Evolutionary conservation across 2,888 invertebrate genomes (phyloP), one percentile per base, ranked within the genome.

Genomic region (Heteromyza rotundicornis): DNA sequence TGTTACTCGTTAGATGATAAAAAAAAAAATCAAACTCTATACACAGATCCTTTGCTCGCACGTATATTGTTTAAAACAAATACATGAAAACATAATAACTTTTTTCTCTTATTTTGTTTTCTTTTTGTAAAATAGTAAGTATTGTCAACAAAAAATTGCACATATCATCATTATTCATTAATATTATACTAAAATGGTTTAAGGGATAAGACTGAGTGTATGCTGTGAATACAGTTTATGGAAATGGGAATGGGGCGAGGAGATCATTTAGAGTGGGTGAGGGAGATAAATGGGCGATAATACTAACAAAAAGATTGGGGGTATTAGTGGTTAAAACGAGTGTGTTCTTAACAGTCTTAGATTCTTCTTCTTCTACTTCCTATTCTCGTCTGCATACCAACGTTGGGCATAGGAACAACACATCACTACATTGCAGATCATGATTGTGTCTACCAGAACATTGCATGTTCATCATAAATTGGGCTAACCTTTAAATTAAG

Each of bases 91-190:
- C 40, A n/a, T 14, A 47, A 47, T 17, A 47, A 47, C 17, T 17
- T 8, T 14, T 50, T 32, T 52, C 53, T 60, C 16, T 61, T 47
- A 58, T 54, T 40, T n/a, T n/a, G n/a, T n/a, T n/a, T n/a, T n/a
- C n/a, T n/a, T n/a, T n/a, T n/a, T n/a, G n/a, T n/a, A n/a, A n/a
- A n/a, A n/a, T n/a, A n/a, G n/a, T 23, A 62, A 62, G 68, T 70
- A 71, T 72, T 72, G 70, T 73, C 74, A 74, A 72, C 72, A 68
- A 72, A 66, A 69, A 72, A 72, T 72, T 72, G 72, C 72, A 72
- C 72, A 68, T 72, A 58, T 62, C 55, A 55, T 55, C 54, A 58
- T 55, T 58, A n/a, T 40, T 40, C n/a, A 40, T n/a, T 40, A 47
- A 2, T 17, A 47, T 40, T n/a, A 7, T 40, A 40, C 40, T 40